Evolutionary conservation across 2,888 invertebrate species (phyloP), one percentile per base, ranked within the genome.

Genomic region (Andrena fulva): DNA sequence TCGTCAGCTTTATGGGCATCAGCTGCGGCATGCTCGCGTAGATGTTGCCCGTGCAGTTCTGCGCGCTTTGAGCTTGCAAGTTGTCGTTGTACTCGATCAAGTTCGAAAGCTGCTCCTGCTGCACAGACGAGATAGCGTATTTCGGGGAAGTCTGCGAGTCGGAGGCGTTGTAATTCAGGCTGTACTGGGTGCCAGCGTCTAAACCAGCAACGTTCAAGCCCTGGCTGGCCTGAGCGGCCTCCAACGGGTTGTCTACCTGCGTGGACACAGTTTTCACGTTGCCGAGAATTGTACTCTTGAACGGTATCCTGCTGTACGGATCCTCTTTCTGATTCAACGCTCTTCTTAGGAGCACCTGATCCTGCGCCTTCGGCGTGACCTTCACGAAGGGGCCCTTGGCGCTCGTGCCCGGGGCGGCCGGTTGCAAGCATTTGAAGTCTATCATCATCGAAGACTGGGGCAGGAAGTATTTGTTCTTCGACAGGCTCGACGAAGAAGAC

Each of bases 1-100:
- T 31, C 1, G 78, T 3, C 20, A 76, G 29, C 33, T 80, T 79
- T 7, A 73, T 77, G 0, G 80, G 77, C 54, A 78, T 88, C 24
- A 80, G 52, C 27, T 70, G 59, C 20, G 82, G 67, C 48, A 79
- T 42, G 0, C 27, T 20, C 5, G 63, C 48, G 24, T 68, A 64
- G 60, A 78, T 75, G n/a, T 50, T 48, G 0, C 27, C 63, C 5
- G 8, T 8, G 35, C 5, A 66, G 16, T 71, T 80, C 8, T 70
- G 64, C 2, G 12, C 10, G 27, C n/a, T 48, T 5, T 62, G 68
- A 29, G 16, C 2, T 48, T 80, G 66, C 5, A 62, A n/a, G 6
- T 60, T 69, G 3, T 77, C 31, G 1, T 10, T 7, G 0, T 31
- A 4, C 2, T 29, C 24, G 8, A 48, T 7, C 1, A 8, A 16